A percentile compares a stretch with the other conserved stretches of the same genome.
Conservation (phyloP, 2,797 vertebrate species). For the Galaxias olidus region DNA sequence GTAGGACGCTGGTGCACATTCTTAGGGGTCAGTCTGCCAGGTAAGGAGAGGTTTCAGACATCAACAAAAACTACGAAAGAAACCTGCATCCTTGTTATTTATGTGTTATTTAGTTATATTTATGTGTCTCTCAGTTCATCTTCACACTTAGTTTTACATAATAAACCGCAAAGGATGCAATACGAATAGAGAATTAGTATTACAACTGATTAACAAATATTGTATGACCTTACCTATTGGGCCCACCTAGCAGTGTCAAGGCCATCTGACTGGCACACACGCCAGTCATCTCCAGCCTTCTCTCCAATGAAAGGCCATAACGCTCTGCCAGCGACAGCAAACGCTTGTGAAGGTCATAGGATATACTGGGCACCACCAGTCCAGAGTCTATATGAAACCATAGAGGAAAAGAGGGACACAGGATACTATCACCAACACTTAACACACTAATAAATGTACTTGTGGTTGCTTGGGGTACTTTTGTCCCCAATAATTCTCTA, state of each 20-base stretch:
- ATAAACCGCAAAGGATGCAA: too few species aligned
- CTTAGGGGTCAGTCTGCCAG: constrained; percentile 90
- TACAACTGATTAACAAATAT: too few species aligned
- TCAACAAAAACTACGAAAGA: background rate
- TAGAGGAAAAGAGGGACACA: constrained; percentile 6
- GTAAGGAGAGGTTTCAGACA: background rate
- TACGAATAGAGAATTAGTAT: too few species aligned
- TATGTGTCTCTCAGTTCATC: background rate
- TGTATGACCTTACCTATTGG: constrained; percentile 87
- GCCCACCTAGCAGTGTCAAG: constrained; percentile 92
- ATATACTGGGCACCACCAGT: constrained; percentile 91
- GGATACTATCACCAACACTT: constrained; percentile 23
- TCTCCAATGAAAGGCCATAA: constrained; percentile 89
- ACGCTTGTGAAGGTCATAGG: constrained; percentile 92
- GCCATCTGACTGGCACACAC: constrained; percentile 98
- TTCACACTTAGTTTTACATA: too few species aligned
- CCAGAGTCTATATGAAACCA: constrained; percentile 74
- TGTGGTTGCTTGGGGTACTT: too few species aligned
- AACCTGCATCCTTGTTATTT: background rate
- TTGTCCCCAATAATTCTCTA: too few species aligned
- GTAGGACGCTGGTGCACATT: constrained; percentile 97
- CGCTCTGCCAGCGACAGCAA: constrained; percentile 88
- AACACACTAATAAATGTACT: too few species aligned
- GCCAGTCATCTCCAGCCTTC: constrained; percentile 94
- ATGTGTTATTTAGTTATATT: too few species aligned